A percentile compares a stretch with the other conserved stretches of the same genome.
Conservation (phyloP, 1,140 invertebrate genomes). For the Drosophila sturtevanti region DNA sequence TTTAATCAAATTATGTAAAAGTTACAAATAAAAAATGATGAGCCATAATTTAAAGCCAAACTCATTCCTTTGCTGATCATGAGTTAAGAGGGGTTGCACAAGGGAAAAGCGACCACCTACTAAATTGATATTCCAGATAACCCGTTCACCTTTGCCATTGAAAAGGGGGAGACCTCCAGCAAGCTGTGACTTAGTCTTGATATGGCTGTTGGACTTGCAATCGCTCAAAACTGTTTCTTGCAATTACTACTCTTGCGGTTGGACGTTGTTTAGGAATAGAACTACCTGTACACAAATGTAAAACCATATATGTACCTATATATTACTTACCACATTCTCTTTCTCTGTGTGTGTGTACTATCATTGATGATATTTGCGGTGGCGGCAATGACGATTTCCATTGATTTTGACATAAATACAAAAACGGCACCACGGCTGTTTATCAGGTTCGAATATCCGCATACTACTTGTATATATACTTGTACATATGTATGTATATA, state of each 20-base stretch:
- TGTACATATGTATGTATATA: too few species aligned
- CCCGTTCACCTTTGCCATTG: neutral
- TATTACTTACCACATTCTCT: constrained; percentile 44
- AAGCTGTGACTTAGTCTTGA: neutral
- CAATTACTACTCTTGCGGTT: neutral
- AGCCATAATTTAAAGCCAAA: too few species aligned
- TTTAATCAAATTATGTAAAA: neutral
- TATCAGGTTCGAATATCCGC: neutral
- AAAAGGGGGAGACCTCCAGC: neutral
- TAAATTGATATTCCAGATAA: too few species aligned
- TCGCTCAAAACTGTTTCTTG: neutral
- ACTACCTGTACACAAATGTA: neutral
- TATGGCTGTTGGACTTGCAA: neutral
- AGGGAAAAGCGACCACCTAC: too few species aligned
- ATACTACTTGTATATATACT: neutral
- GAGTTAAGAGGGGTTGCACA: too few species aligned
- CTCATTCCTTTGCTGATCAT: too few species aligned
- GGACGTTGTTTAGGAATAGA: neutral
- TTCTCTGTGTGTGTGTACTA: neutral
- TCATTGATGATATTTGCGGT: constrained; percentile 62
- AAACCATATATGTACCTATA: neutral
- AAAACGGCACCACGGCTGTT: neutral
- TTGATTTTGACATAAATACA: constrained; percentile 41
- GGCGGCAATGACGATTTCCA: neutral
- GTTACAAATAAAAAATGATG: too few species aligned